Base-by-base conservation (phyloP, 2,113 vertebrate species). In the Tauraco erythrolophus region DNA sequence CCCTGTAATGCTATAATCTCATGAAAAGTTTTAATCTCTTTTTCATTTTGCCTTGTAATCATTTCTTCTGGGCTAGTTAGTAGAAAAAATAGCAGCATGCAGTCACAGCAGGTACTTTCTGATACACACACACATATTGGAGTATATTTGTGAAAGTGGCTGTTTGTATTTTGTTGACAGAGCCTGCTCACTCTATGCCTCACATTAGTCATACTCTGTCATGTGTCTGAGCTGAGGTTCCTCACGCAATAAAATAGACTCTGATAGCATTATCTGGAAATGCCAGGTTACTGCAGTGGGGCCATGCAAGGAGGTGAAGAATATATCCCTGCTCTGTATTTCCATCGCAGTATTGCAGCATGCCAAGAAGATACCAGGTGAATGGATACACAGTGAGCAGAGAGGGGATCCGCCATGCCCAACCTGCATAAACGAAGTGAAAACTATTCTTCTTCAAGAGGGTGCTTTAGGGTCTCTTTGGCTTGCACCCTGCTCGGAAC, bases 51-150 rank as follows among this genome's bases (percentile, higher is more conserved):
- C 57, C 70, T 97, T 82, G 45, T 96, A 95, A 95, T 95, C 5
- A 70, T 96, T 84, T 96, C 83, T 95, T 97, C 86, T 95, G 92
- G 92, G 84, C 56, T 84, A 94, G 84, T 91, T 83, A 78, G 68
- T 88, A 74, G 68, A 56, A 95, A 97, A 92, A 80, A 48, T 41
- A 94, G 48, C 76, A 95, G 70, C 86, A 80, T 84, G 25, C 78
- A 94, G 72, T 72, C 91, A 97, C 95, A 98, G 94, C 94, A 97
- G 95, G 88, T 82, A 87, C 96, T 93, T 97, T 81, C 78, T 97
- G 94, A 93, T 41, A 62, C 12, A 60, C 10, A 78, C 22, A 84
- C 28, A 22, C 3, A 48, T 37, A 84, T 39, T 1, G 2, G 25
- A 74, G 10, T 58, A 33, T 43, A 30, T 89, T 81, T 60, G 43